A percentile compares a stretch with the other conserved stretches of the same genome.
Conservation (phyloP, 2,113 vertebrate species). For the Zootoca vivipara region DNA sequence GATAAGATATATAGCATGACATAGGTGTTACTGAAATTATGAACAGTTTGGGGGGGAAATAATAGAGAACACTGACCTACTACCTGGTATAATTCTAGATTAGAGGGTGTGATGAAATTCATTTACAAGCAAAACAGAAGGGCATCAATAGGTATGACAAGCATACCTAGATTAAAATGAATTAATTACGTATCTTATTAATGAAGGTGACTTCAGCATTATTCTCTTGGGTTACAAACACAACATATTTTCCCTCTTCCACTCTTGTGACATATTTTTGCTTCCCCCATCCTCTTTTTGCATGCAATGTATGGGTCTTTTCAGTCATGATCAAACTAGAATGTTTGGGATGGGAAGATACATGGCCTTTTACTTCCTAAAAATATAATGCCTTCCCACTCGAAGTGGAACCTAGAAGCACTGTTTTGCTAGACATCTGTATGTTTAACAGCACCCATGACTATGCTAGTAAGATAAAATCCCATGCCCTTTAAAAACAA, state of each 20-base stretch:
- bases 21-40: background rate
- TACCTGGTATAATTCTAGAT: background rate
- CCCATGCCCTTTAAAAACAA: background rate
- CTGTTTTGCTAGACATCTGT: too few species aligned
- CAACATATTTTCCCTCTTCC: background rate
- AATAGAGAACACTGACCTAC: background rate
- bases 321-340: background rate
- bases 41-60: background rate
- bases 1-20: background rate
- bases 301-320: background rate
- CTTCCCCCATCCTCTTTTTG: background rate
- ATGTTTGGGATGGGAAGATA: background rate
- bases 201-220: background rate
- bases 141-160: background rate
- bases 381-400: background rate
- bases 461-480: background rate
- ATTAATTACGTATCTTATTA: background rate
- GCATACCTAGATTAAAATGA: background rate
- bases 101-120: background rate
- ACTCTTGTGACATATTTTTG: too few species aligned
- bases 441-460: background rate
- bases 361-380: background rate
- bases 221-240: background rate
- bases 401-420: background rate
- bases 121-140: constrained; percentile 9